phyloP scores from a whole-genome alignment of 2,888 invertebrate genomes.

The Scaeva pyrastri region DNA sequence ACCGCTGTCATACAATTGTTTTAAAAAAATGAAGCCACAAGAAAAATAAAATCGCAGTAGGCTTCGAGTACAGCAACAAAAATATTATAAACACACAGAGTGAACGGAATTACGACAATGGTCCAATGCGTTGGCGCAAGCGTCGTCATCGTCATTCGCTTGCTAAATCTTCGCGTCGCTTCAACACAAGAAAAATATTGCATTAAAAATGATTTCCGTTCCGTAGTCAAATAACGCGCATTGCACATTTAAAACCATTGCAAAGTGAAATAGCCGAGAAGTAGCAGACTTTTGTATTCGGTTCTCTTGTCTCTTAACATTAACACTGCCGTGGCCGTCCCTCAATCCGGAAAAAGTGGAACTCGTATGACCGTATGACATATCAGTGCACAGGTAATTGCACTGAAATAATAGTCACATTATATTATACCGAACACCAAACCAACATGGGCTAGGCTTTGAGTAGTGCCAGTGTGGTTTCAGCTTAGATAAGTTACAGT shows the following conservation, averaged over 20 bases:
- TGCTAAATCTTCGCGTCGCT: slow-evolving; percentile 58
- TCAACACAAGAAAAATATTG: slow-evolving; percentile 50
- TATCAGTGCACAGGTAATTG: slow-evolving; percentile 68
- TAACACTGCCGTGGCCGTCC: neutral
- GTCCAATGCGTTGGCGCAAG: slow-evolving; percentile 70
- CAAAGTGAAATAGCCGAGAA: slow-evolving; percentile 49
- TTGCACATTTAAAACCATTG: slow-evolving; percentile 32
- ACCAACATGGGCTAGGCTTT: slow-evolving; percentile 48
- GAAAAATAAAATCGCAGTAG: slow-evolving; percentile 53
- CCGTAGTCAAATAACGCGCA: slow-evolving; percentile 69
- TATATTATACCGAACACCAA: neutral
- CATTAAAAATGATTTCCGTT: slow-evolving; percentile 54
- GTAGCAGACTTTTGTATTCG: slow-evolving; percentile 52
- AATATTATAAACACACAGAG: slow-evolving; percentile 19
- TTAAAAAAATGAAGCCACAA: slow-evolving; percentile 19
- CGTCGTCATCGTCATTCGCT: slow-evolving; percentile 69
- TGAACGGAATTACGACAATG: slow-evolving; percentile 53
- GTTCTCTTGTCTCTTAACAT: neutral
- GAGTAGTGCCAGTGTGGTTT: neutral
- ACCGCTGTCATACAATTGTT: slow-evolving; percentile 34
- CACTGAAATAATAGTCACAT: slow-evolving; percentile 54
- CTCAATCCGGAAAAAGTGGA: slow-evolving; percentile 16
- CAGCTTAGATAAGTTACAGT: neutral
- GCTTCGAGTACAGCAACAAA: slow-evolving; percentile 2
- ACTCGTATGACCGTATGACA: slow-evolving; percentile 34